Evolutionary conservation across 2,888 invertebrate species (phyloP).

Genomic region (Flexamia atlantica): DNA sequence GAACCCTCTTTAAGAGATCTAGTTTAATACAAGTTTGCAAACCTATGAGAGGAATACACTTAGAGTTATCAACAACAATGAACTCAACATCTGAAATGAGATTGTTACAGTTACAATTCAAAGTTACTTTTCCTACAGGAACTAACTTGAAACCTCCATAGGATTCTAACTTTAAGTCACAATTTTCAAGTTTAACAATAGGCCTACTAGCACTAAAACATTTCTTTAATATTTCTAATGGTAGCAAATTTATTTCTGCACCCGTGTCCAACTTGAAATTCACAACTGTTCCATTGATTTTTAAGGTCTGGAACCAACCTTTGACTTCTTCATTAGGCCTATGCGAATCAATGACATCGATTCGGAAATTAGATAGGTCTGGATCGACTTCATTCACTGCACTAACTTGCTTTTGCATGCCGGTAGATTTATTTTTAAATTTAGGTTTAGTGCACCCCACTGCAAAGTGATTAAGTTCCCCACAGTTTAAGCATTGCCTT

Average conservation of each 20-base stretch:
- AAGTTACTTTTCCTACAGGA: not conserved
- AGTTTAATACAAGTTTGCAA: slow-evolving; percentile 19
- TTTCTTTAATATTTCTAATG: not conserved
- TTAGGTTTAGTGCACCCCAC: not conserved
- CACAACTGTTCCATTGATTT: not conserved
- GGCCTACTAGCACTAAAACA: not conserved
- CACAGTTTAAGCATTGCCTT: slow-evolving; percentile 24
- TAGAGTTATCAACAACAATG: not conserved
- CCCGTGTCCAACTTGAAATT: slow-evolving; percentile 20
- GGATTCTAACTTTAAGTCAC: slow-evolving; percentile 7
- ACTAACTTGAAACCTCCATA: slow-evolving; percentile 26
- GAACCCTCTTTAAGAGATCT: not conserved
- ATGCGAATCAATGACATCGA: not conserved
- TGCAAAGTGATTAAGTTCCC: slow-evolving; percentile 29
- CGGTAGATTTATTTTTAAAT: slow-evolving; percentile 1
- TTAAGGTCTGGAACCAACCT: not conserved
- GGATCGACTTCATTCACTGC: not conserved
- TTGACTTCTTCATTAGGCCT: not conserved
- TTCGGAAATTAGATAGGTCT: not conserved
- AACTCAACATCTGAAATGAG: not conserved
- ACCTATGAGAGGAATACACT: slow-evolving; percentile 19
- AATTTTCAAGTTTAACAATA: slow-evolving; percentile 10
- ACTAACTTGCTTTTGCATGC: not conserved
- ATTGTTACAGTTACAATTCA: slow-evolving; percentile 28
- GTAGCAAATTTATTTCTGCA: slow-evolving; percentile 27